Conservation (phyloP, 2,113 vertebrate genomes). For the Tragulus kanchil region DNA sequence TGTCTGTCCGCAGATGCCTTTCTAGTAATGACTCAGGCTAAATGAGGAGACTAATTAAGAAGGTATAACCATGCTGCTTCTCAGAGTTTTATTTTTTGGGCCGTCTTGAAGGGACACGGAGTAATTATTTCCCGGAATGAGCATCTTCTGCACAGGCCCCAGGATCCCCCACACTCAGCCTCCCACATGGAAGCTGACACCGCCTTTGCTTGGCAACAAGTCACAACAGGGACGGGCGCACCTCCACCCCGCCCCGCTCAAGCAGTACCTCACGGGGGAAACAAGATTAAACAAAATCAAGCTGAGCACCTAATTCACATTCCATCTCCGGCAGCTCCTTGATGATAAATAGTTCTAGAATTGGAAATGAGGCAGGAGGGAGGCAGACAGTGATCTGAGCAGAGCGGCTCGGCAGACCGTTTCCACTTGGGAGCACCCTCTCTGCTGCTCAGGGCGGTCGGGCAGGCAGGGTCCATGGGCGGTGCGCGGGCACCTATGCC, state of each 20-base stretch:
- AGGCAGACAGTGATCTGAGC: not conserved
- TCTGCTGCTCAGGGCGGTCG: not conserved
- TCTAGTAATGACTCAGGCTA: constrained; percentile 42
- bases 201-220: constrained; percentile 58
- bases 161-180: constrained; percentile 22
- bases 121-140: constrained; percentile 74
- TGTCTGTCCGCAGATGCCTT: not conserved
- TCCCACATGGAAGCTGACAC: not conserved
- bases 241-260: not conserved
- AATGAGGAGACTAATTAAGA: constrained; percentile 60
- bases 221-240: not conserved
- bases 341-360: constrained; percentile 74
- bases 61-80: not conserved
- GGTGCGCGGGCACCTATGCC: too few relatives aligned
- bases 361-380: constrained; percentile 62
- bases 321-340: constrained; percentile 68
- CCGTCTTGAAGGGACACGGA: constrained; percentile 41
- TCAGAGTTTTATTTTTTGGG: constrained; percentile 31
- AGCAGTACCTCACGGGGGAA: not conserved
- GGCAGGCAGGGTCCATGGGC: accelerated
- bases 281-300: constrained; percentile 75
- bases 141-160: constrained; percentile 36
- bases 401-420: accelerated
- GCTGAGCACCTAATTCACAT: constrained; percentile 76
- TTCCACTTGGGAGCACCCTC: not conserved